Percentiles rank a stretch among this genome's conserved stretches.
Evolutionary conservation across 2,113 vertebrate genomes (phyloP).

Genomic region (Sapajus apella): DNA sequence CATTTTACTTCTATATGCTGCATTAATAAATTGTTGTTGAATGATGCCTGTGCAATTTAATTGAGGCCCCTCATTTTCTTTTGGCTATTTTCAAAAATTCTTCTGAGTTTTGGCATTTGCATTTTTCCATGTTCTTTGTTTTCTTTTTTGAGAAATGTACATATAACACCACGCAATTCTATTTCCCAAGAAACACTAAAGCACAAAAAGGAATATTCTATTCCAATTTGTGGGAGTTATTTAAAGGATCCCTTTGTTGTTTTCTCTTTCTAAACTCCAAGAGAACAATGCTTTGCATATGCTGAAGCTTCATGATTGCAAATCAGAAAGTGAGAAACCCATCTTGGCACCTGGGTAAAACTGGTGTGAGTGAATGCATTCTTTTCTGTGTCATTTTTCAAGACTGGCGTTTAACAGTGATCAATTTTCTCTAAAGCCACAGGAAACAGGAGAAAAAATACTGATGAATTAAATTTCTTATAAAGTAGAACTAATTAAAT

Average conservation of each 20-base stretch:
- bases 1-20: constrained; percentile 51
- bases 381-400: neutral
- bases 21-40: constrained; percentile 39
- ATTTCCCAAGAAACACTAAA: neutral
- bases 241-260: constrained; percentile 41
- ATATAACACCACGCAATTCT: neutral
- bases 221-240: constrained; percentile 6
- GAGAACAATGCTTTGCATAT: constrained; percentile 22
- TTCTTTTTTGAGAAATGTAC: neutral
- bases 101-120: constrained; percentile 30
- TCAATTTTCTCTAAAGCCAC: neutral
- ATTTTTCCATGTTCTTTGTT: constrained; percentile 35
- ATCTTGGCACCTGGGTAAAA: neutral
- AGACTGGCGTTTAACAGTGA: neutral
- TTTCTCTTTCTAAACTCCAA: constrained; percentile 22
- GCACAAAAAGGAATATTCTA: neutral
- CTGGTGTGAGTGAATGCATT: neutral
- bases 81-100: constrained; percentile 39
- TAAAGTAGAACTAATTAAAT: neutral
- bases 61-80: neutral
- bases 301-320: neutral
- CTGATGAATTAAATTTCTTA: neutral
- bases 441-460: neutral
- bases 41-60: neutral
- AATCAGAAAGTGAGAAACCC: neutral